phyloP scores from a whole-genome alignment of 2,113 vertebrate genomes.

The Mesoclemmys tuberculata region DNA sequence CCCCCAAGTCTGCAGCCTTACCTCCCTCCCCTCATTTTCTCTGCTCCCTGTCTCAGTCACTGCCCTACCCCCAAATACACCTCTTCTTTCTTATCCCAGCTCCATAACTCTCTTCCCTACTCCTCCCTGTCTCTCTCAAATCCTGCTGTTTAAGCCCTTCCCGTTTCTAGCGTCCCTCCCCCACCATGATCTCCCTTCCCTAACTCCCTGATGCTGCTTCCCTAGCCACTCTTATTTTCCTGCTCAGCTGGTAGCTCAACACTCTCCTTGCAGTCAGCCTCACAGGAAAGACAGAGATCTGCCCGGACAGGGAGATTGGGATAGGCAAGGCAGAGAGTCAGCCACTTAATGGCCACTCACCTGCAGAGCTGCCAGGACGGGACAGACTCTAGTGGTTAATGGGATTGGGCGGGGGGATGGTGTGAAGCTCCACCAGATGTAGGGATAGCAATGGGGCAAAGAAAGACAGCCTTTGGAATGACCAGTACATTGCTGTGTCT shows the following conservation, averaged over 20 bases:
- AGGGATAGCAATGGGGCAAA: background rate
- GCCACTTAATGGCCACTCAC: background rate
- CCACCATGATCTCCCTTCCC: background rate
- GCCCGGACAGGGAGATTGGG: background rate
- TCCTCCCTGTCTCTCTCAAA: background rate
- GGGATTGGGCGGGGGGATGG: background rate
- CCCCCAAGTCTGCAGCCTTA: background rate
- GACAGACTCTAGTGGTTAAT: background rate
- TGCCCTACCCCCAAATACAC: background rate
- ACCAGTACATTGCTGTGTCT: background rate
- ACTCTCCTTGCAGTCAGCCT: background rate
- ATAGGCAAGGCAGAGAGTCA: background rate
- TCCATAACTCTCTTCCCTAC: background rate
- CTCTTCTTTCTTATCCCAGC: background rate
- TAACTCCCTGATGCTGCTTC: background rate
- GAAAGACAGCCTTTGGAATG: background rate
- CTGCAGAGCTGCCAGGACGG: background rate
- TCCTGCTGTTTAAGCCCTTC: background rate
- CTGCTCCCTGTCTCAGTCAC: background rate
- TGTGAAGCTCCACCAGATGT: background rate
- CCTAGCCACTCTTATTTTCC: background rate
- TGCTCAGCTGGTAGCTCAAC: background rate
- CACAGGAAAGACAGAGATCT: background rate
- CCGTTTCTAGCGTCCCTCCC: background rate
- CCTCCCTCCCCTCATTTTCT: background rate